Evolutionary conservation across 2,888 invertebrate genomes (phyloP).

Genomic region (Agrenia bidenticulata): DNA sequence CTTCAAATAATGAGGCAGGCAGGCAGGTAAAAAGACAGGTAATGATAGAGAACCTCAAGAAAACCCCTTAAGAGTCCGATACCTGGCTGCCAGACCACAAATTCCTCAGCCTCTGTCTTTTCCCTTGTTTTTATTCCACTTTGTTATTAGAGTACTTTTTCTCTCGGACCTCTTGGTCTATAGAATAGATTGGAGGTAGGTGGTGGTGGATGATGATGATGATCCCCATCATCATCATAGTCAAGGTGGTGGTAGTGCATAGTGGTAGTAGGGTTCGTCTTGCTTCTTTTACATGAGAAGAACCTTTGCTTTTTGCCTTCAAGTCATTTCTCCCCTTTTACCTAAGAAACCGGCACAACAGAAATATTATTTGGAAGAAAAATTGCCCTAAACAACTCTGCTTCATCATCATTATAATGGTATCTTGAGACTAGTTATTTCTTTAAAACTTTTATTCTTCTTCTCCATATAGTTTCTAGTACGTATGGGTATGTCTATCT

Average conservation of each 20-base stretch:
- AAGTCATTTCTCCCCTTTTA: conserved; percentile 42
- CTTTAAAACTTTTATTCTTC: conserved; percentile 25
- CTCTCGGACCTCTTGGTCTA: background rate
- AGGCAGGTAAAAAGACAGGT: conserved; percentile 27
- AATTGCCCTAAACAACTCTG: conserved; percentile 46
- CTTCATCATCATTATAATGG: conserved; percentile 33
- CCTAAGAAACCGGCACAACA: conserved; percentile 35
- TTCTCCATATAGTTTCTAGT: no score
- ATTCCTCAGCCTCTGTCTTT: conserved; percentile 23
- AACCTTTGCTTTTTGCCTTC: conserved; percentile 34
- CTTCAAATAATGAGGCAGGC: conserved; percentile 21
- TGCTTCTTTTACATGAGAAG: background rate
- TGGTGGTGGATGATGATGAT: background rate
- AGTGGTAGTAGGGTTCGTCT: background rate
- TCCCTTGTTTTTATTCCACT: conserved; percentile 26
- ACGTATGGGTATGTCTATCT: no score
- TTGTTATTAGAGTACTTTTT: conserved; percentile 26
- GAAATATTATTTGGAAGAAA: conserved; percentile 42
- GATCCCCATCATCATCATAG: background rate
- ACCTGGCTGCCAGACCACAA: conserved; percentile 19
- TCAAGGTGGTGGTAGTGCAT: conserved; percentile 12
- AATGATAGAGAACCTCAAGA: conserved; percentile 22
- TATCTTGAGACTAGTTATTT: conserved; percentile 38
- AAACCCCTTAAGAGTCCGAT: conserved; percentile 19
- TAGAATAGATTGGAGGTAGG: background rate